Percentiles rank a stretch among this genome's conserved stretches.
These are phyloP conservation scores for Enchytraeus crypticus DNA, from an alignment of 2,888 invertebrate genomes.

Conservation along the genomic window DNA sequence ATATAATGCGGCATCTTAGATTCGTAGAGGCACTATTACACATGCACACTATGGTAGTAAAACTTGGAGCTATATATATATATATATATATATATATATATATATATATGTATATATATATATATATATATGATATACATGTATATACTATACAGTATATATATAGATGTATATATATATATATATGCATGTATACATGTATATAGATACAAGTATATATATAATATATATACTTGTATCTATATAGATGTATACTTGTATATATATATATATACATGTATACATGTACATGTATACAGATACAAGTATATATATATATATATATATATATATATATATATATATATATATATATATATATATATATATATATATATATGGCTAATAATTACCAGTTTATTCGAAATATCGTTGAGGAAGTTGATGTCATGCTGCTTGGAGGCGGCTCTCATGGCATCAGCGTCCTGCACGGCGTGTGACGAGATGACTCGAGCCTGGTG, in stretches of 20 bases:
- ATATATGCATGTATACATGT: too few species aligned
- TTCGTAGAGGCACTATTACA: neutral
- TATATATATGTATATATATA: neutral
- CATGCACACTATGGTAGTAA: neutral
- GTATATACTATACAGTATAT: neutral
- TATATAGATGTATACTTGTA: too few species aligned
- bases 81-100: neutral
- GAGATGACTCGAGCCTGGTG: neutral
- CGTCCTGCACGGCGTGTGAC: neutral
- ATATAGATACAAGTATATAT: too few species aligned
- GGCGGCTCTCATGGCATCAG: slow-evolving; percentile 1
- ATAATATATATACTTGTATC: too few species aligned
- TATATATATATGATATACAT: neutral
- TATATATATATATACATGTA: neutral
- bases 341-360: neutral
- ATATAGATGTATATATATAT: too few species aligned
- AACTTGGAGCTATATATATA: neutral
- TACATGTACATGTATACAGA: neutral
- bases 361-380: neutral
- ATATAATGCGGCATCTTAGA: too few species aligned
- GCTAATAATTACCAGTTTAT: neutral
- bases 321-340: neutral
- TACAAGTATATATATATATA: neutral
- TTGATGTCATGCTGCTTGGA: slow-evolving; percentile 1
- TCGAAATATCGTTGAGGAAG: neutral